These are phyloP conservation scores for Apostichopus japonicus DNA, from an alignment of 35 echinoderm and acorn worm genomes.

Conservation along the genomic window DNA sequence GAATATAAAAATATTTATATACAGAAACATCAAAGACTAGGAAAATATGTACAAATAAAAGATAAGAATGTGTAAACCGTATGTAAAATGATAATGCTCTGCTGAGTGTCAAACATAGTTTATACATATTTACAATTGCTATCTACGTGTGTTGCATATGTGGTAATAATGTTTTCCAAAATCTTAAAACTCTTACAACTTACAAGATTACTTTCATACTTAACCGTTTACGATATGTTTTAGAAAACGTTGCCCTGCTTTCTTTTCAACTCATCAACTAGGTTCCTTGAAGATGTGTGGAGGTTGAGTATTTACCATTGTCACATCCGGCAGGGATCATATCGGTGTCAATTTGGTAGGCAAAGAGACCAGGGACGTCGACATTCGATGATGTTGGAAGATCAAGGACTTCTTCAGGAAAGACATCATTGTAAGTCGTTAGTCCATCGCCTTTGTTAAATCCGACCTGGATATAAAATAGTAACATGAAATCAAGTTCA, in stretches of 20 bases:
- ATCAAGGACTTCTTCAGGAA: neutral
- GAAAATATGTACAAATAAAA: neutral
- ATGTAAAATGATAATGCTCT: no score
- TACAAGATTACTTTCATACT: no score
- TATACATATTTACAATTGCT: no score
- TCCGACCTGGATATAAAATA: constrained; percentile 42
- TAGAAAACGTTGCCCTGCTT: neutral
- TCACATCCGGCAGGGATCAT: constrained; percentile 13
- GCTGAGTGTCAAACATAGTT: no score
- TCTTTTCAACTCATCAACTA: no score
- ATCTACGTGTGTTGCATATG: no score
- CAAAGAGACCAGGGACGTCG: constrained; percentile 28
- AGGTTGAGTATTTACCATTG: no score
- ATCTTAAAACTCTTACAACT: no score
- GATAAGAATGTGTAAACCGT: neutral
- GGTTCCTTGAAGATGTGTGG: no score
- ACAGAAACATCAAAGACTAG: neutral
- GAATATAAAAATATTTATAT: neutral
- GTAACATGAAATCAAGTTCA: neutral
- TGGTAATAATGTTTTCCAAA: no score
- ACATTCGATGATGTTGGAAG: constrained; percentile 30
- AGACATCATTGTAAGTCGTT: neutral
- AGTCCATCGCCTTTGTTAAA: constrained; percentile 51
- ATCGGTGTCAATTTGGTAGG: constrained; percentile 31
- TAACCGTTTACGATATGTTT: neutral